Conservation (phyloP, 2,113 vertebrate genomes). For the Struthio camelus region DNA sequence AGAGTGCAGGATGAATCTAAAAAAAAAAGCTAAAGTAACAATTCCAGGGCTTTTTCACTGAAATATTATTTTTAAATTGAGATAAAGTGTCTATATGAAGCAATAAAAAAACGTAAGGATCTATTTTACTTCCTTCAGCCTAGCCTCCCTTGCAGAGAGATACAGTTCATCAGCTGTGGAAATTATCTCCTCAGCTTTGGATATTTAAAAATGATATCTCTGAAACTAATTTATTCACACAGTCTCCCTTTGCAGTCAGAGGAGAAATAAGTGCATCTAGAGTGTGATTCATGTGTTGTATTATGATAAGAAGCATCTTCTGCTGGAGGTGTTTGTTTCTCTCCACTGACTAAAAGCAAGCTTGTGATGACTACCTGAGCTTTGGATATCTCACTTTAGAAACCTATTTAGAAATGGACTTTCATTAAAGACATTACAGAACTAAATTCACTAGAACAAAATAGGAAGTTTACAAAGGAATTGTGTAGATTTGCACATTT, state of each 20-base stretch:
- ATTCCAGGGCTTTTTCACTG: background rate
- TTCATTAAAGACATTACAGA: background rate
- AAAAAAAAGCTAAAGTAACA: background rate
- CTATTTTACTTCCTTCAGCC: no score
- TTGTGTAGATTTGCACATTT: background rate
- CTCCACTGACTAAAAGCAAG: background rate
- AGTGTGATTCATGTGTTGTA: background rate
- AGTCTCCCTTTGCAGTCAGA: background rate
- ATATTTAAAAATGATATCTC: background rate
- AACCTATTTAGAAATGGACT: background rate
- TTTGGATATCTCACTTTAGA: background rate
- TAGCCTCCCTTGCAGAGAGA: no score
- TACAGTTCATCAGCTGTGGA: no score
- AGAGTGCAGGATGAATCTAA: background rate
- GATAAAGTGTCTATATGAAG: background rate
- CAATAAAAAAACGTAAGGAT: no score
- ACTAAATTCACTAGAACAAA: background rate
- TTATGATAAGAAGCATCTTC: background rate
- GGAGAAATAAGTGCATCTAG: background rate
- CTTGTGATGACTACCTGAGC: background rate
- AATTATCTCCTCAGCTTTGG: background rate
- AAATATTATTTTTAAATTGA: background rate
- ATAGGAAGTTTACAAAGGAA: background rate
- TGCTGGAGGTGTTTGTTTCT: background rate
- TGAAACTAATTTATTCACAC: background rate